These are phyloP conservation scores for Tragelaphus buxtoni DNA, from an alignment of 2,113 vertebrate genomes.

Conservation along the genomic window DNA sequence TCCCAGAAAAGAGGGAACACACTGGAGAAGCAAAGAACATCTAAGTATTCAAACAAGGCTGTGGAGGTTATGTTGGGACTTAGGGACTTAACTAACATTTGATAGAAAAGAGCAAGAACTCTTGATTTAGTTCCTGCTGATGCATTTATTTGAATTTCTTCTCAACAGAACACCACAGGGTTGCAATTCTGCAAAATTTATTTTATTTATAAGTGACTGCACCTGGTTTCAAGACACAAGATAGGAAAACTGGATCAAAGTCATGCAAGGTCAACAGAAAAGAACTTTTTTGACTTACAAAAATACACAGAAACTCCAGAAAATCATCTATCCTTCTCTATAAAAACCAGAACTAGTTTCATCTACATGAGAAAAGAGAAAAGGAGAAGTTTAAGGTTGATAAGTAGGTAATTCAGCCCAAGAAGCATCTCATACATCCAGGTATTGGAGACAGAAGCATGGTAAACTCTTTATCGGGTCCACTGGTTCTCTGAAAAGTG, in stretches of 20 bases:
- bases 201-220: not conserved
- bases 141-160: not conserved
- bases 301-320: not conserved
- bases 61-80: not conserved
- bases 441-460: not conserved
- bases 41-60: not conserved
- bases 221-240: not conserved
- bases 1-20: not conserved
- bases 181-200: not conserved
- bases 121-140: not conserved
- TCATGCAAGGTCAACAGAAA: not conserved
- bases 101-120: not conserved
- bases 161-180: not conserved
- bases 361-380: not conserved
- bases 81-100: not conserved
- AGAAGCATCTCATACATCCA: not conserved
- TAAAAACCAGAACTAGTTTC: not conserved
- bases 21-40: not conserved
- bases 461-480: not conserved
- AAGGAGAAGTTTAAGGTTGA: not conserved
- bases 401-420: not conserved
- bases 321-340: not conserved
- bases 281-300: not conserved
- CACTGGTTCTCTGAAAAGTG: not conserved
- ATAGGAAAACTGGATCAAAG: not conserved